Percentiles rank a stretch among this genome's conserved stretches.
phyloP scores from a whole-genome alignment of 2,797 vertebrate genomes.

The Cryptoprocta ferox region DNA sequence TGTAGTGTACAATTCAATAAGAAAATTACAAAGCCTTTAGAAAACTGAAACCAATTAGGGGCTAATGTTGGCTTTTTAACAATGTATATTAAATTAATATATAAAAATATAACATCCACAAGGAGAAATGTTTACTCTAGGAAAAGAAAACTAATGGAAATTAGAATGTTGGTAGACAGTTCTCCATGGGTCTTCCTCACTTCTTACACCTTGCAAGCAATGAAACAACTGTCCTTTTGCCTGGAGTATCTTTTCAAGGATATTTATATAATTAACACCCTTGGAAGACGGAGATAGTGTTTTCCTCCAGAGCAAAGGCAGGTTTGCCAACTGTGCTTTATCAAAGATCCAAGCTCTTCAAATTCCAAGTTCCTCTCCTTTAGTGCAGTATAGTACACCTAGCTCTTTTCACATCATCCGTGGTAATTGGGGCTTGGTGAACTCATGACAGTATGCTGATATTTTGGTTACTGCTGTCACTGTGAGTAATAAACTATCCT shows the following conservation, averaged over 20 bases:
- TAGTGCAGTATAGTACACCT: not conserved
- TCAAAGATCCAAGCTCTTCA: not conserved
- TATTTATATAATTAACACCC: not conserved
- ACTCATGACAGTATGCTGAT: not conserved
- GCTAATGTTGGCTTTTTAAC: not conserved
- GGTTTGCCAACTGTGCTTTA: not conserved
- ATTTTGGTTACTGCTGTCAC: not conserved
- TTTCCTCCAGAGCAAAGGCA: slow-evolving; percentile 1
- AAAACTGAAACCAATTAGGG: not conserved
- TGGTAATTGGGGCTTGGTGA: not conserved
- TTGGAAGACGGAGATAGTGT: not conserved
- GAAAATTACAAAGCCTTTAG: not conserved
- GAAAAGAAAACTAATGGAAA: not conserved
- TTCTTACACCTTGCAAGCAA: not conserved
- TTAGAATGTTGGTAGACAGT: not conserved
- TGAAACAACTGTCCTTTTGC: not conserved
- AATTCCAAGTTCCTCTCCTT: not conserved
- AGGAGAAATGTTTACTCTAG: not conserved
- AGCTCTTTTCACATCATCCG: not conserved
- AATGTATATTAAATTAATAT: not conserved
- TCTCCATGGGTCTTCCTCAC: not conserved
- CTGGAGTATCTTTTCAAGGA: not conserved
- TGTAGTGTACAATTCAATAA: not conserved
- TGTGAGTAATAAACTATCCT: not conserved
- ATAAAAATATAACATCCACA: not conserved